Evolutionary conservation across 2,888 invertebrate species (phyloP), one percentile per base, ranked within the genome.

Genomic region (Galerucella nymphaeae): DNA sequence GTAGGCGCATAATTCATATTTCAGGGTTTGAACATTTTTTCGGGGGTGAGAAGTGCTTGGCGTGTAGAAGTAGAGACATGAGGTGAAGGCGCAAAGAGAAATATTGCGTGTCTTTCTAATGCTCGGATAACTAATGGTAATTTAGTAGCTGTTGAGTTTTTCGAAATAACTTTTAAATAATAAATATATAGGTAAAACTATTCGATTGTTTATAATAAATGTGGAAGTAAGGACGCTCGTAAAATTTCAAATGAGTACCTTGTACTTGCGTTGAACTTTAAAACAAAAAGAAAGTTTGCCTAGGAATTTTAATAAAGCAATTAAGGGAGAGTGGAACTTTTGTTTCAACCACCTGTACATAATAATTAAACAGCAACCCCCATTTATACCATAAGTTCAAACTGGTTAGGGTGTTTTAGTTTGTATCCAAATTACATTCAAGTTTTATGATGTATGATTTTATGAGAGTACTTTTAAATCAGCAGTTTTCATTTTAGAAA

Each of bases 1-100:
- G 87, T 87, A 87, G 84, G 84, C 83, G 83, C 83, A 87, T 87
- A 87, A 86, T 86, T 87, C 86, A 87, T 86, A 69, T 71, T 75
- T 72, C 65, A 65, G 74, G 74, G 72, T 68, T 68, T 48, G 76
- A 71, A 58, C 68, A 65, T 64, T 68, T 66, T n/a, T 68, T 71
- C 14, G 58, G 69, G 69, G 69, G 59, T 30, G 63, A 69, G 55
- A 69, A 70, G 63, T 64, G 62, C 41, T 41, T 42, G 61, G 70
- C 61, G 70, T 61, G 70, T 64, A 42, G n/a, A 50, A 57, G 63
- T 70, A 55, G 70, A 63, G 30, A 41, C 63, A 20, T 20, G 23
- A n/a, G 65, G 45, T 20, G 23, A 16, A 53, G 50, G 42, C 57
- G 53, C 63, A 42, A 62, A 74, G 72, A 80, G 81, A 85, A 84